Evolutionary conservation across 2,113 vertebrate genomes (phyloP), one percentile per base, ranked within the genome.

Genomic region (Progne subis): DNA sequence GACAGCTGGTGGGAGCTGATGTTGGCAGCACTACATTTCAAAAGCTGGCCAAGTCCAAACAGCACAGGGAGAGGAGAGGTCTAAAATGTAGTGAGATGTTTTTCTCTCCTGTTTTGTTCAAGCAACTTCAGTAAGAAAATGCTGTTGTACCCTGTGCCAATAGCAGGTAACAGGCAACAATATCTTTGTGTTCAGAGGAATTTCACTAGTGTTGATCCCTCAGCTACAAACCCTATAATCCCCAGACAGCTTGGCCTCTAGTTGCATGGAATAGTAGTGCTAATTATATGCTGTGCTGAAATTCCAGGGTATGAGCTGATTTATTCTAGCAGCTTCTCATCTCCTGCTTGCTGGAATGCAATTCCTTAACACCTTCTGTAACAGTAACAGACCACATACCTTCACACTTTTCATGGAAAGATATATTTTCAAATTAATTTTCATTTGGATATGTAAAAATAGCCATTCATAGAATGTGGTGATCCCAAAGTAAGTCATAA

Each of bases 241-340:
- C 63, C 53, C 50, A 53, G 59, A n/a, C 50, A 82, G 43, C 74
- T 91, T 86, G 64, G 64, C 49, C 71, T 80, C 67, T 50, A 55
- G 34, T 82, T 96, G 50, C 32, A 11, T 80, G 63, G 32, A 88
- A 60, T 65, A 91, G 37, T 77, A 77, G 55, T 47, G 67, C 63
- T 88, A 91, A 77, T 91, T 82, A 88, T 79, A 90, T 77, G 39
- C 82, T 85, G 39, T 77, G 59, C 53, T 89, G 68, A 87, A 92
- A 74, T 90, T 90, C 32, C 32, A 67, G 69, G 52, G 18, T 69
- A 63, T 47, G 55, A 76, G 17, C 37, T 77, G 78, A 82, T 85
- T 70, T 31, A 18, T 85, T 89, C 39, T 77, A 75, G 46, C 50
- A 82, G 50, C 28, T 76, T 95, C 55, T 85, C 2, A 0, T 94